These are phyloP conservation scores for Spisula subtruncata DNA, from an alignment of 2,888 invertebrate genomes.

Conservation along the genomic window DNA sequence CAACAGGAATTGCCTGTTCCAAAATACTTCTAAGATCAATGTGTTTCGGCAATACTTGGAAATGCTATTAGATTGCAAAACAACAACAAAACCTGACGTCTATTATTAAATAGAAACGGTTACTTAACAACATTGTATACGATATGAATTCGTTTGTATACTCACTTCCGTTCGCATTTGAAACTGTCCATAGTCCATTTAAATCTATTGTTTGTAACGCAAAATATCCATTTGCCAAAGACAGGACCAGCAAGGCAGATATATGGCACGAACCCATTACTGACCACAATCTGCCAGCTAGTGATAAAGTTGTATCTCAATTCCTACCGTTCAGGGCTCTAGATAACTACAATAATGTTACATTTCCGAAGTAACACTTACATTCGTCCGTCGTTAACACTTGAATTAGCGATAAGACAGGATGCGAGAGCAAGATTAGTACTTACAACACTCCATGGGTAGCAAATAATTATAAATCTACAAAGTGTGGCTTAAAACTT, in stretches of 20 bases:
- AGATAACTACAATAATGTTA: not conserved
- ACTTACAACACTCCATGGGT: not conserved
- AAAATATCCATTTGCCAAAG: not conserved
- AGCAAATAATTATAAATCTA: not conserved
- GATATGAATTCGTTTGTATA: not conserved
- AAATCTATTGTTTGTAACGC: conserved; percentile 37
- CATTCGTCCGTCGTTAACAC: conserved; percentile 14
- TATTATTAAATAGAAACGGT: no score
- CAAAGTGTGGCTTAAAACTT: not conserved
- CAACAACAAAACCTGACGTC: no score
- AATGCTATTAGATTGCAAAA: no score
- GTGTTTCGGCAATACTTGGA: no score
- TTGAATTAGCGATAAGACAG: not conserved
- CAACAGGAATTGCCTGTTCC: no score
- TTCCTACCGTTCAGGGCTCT: not conserved
- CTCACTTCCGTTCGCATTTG: conserved; percentile 63
- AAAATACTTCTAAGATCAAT: no score
- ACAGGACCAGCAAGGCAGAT: not conserved
- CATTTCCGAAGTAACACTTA: conserved; percentile 5
- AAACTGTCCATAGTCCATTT: conserved; percentile 69
- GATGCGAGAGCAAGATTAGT: not conserved
- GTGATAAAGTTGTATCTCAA: not conserved
- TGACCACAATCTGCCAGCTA: not conserved
- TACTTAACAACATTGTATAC: no score
- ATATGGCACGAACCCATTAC: not conserved